phyloP scores from a whole-genome alignment of 2,113 vertebrate species.

The Uria lomvia region DNA sequence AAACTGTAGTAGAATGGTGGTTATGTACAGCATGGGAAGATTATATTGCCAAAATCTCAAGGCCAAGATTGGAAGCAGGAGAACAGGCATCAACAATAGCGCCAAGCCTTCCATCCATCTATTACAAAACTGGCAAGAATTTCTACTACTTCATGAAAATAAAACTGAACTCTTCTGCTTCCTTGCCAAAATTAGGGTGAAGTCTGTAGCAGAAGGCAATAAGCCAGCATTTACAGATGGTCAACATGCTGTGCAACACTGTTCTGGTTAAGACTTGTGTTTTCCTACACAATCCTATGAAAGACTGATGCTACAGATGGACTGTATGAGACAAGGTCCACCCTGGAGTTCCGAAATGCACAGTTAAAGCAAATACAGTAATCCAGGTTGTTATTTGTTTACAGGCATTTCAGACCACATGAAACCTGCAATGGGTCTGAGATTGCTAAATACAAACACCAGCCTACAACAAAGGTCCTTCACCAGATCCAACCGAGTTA shows the following conservation, averaged over 20 bases:
- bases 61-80: not conserved
- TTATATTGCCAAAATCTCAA: not conserved
- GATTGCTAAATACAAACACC: not conserved
- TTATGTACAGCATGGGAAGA: not conserved
- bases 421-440: not conserved
- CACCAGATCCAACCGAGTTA: not conserved
- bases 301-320: not conserved
- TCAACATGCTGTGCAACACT: not conserved
- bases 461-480: not conserved
- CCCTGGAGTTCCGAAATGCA: not conserved
- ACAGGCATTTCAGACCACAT: not conserved
- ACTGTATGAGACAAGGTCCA: not conserved
- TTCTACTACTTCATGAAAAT: conserved; percentile 32
- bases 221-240: conserved; percentile 42
- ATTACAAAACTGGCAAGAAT: conserved; percentile 40
- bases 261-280: not conserved
- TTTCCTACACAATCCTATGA: not conserved
- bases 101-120: conserved; percentile 23
- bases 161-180: not conserved
- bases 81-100: conserved; percentile 5
- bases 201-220: conserved; percentile 18
- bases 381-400: not conserved
- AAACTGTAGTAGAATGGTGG: not conserved
- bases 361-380: not conserved
- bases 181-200: conserved; percentile 25